Percentiles rank a stretch among this genome's conserved stretches.
Evolutionary conservation across 1,140 invertebrate species (phyloP).

Genomic region (Papilio dardanus): DNA sequence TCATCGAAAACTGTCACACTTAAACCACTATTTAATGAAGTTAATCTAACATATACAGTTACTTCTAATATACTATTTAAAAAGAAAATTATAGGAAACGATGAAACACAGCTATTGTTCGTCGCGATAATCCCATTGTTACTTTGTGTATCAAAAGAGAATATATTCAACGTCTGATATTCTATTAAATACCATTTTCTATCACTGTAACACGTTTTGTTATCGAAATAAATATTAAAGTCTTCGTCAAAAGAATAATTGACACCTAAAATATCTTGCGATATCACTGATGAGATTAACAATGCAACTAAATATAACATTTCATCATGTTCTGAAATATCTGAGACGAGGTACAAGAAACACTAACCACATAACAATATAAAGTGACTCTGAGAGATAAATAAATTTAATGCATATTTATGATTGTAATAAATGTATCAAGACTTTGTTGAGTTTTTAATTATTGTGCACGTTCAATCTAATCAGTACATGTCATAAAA

Average conservation of each 20-base stretch:
- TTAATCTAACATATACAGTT: not conserved
- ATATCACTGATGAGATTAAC: slow-evolving; percentile 7
- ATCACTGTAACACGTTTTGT: not conserved
- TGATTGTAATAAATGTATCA: not conserved
- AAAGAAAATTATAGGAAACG: not conserved
- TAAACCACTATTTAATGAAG: not conserved
- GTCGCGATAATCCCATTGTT: not conserved
- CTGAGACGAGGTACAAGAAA: not conserved
- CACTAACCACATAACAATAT: not conserved
- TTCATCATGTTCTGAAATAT: not conserved
- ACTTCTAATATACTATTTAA: not conserved
- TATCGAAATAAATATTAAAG: slow-evolving; percentile 5
- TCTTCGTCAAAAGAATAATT: slow-evolving; percentile 5
- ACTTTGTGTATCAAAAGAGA: not conserved
- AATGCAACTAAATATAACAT: slow-evolving; percentile 13
- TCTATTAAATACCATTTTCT: slow-evolving; percentile 1
- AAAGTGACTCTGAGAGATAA: not conserved
- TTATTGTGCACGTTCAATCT: not conserved
- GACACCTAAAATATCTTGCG: slow-evolving; percentile 8
- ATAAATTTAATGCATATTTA: slow-evolving; percentile 4
- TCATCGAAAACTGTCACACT: not conserved
- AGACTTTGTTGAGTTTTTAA: not conserved
- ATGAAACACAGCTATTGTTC: not conserved
- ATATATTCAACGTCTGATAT: not conserved
- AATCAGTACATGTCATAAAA: not conserved